A percentile compares a stretch with the other conserved stretches of the same genome.
Conservation (phyloP, 2,113 vertebrate genomes). For the Beaufortia kweichowensis region DNA sequence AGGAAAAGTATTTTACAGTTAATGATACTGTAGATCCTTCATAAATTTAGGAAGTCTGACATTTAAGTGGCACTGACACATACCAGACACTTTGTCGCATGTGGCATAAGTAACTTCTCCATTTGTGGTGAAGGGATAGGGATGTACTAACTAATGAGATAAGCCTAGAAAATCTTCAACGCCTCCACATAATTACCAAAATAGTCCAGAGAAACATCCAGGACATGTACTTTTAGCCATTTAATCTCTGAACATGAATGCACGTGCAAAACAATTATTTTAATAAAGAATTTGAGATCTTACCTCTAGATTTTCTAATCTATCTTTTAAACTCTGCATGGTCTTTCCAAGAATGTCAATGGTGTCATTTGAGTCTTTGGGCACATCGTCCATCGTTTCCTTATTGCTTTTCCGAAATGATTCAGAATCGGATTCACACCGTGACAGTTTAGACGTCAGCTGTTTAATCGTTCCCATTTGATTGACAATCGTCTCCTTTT, state of each 20-base stretch:
- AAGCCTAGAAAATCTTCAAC: slow-evolving; percentile 47
- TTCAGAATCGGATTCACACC: slow-evolving; percentile 79
- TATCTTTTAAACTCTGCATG: slow-evolving; percentile 91
- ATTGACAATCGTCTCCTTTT: slow-evolving; percentile 90
- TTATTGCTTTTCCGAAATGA: slow-evolving; percentile 77
- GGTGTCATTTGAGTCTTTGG: slow-evolving; percentile 85
- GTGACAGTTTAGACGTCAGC: slow-evolving; percentile 87
- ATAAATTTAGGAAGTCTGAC: slow-evolving; percentile 5
- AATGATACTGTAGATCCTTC: background rate
- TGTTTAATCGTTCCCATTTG: slow-evolving; percentile 91
- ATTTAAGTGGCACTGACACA: slow-evolving; percentile 16
- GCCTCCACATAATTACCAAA: slow-evolving; percentile 44
- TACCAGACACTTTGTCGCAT: slow-evolving; percentile 40
- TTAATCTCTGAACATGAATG: background rate
- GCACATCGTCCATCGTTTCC: slow-evolving; percentile 94
- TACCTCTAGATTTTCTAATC: slow-evolving; percentile 93
- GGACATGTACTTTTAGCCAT: background rate
- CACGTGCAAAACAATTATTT: background rate
- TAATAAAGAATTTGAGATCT: slow-evolving; percentile 24
- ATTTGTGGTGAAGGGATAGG: slow-evolving; percentile 40
- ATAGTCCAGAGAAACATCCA: slow-evolving; percentile 28
- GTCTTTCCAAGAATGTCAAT: slow-evolving; percentile 91
- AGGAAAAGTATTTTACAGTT: no score
- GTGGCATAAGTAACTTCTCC: slow-evolving; percentile 30
- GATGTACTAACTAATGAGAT: slow-evolving; percentile 43